These are phyloP conservation scores for Habropoda laboriosa DNA, from an alignment of 1,140 invertebrate species.

Conservation along the genomic window DNA sequence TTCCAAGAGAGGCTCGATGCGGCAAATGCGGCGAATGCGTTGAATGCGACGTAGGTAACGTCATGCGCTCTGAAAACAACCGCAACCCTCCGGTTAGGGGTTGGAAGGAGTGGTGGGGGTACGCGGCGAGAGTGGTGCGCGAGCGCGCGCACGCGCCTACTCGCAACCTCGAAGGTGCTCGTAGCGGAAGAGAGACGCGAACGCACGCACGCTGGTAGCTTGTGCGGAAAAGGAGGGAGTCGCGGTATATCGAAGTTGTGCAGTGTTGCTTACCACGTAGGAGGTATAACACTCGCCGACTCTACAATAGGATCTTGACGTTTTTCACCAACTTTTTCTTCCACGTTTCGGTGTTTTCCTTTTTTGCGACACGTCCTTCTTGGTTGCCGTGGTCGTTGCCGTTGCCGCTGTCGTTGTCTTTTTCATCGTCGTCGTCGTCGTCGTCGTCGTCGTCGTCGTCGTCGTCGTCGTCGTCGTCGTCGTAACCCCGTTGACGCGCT, in stretches of 20 bases:
- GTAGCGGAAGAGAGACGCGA: background rate
- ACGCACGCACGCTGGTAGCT: slow-evolving; percentile 22
- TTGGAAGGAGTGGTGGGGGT: background rate
- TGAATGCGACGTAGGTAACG: slow-evolving; percentile 55
- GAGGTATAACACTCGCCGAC: slow-evolving; percentile 77
- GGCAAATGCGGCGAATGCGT: slow-evolving; percentile 70
- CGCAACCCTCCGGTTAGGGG: slow-evolving; percentile 47
- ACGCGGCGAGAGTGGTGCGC: background rate
- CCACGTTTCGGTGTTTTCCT: slow-evolving; percentile 65
- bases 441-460: too few relatives aligned
- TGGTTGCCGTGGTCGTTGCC: too few relatives aligned
- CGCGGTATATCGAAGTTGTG: slow-evolving; percentile 67
- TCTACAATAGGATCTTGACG: slow-evolving; percentile 47
- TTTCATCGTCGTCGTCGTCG: too few relatives aligned
- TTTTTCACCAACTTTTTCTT: slow-evolving; percentile 68
- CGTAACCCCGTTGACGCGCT: background rate
- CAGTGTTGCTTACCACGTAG: slow-evolving; percentile 78
- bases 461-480: too few relatives aligned
- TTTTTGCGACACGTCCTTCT: slow-evolving; percentile 27
- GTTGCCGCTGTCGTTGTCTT: slow-evolving; percentile 12
- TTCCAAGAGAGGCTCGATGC: slow-evolving; percentile 36
- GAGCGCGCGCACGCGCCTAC: slow-evolving; percentile 70
- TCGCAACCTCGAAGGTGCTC: background rate
- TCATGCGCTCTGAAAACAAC: slow-evolving; percentile 73
- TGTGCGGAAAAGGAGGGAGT: slow-evolving; percentile 54